phyloP scores from a whole-genome alignment of 2,888 invertebrate genomes.

The Brachynemurus nebulosus region DNA sequence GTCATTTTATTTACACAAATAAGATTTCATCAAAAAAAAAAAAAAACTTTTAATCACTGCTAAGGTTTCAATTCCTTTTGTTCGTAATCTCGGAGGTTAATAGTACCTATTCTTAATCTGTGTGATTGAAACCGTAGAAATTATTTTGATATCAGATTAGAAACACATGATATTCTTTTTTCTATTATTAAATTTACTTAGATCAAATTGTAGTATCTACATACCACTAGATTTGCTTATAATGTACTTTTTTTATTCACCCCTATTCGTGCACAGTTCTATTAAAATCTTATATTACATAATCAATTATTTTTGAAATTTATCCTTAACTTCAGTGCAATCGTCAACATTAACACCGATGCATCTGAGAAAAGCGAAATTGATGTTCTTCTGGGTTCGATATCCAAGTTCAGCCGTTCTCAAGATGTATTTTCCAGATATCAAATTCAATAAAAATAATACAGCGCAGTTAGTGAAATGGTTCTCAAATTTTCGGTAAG shows the following conservation, averaged over 20 bases:
- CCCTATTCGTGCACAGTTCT: too few relatives aligned
- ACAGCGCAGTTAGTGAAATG: slow-evolving; percentile 99
- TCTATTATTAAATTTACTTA: background rate
- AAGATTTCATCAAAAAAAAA: background rate
- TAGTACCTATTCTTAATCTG: background rate
- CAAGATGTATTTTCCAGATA: slow-evolving; percentile 99
- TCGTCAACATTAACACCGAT: slow-evolving; percentile 96
- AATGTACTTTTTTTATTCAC: too few relatives aligned
- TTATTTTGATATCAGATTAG: slow-evolving; percentile 2
- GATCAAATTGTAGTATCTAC: background rate
- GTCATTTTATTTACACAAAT: background rate
- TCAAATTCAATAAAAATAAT: slow-evolving; percentile 99
- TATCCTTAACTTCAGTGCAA: slow-evolving; percentile 77
- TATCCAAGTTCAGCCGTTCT: slow-evolving; percentile 98
- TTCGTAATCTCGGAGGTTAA: background rate
- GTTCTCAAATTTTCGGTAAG: slow-evolving; percentile 99
- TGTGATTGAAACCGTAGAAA: background rate
- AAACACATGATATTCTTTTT: background rate
- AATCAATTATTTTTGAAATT: slow-evolving; percentile 20
- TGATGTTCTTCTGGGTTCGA: slow-evolving; percentile 99
- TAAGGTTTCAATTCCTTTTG: background rate
- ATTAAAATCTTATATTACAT: background rate
- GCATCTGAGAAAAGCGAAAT: slow-evolving; percentile 99
- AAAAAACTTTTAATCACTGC: background rate
- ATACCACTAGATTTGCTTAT: too few relatives aligned